These are phyloP conservation scores for Brachypteracias leptosomus DNA, from an alignment of 2,113 vertebrate species.

Conservation along the genomic window DNA sequence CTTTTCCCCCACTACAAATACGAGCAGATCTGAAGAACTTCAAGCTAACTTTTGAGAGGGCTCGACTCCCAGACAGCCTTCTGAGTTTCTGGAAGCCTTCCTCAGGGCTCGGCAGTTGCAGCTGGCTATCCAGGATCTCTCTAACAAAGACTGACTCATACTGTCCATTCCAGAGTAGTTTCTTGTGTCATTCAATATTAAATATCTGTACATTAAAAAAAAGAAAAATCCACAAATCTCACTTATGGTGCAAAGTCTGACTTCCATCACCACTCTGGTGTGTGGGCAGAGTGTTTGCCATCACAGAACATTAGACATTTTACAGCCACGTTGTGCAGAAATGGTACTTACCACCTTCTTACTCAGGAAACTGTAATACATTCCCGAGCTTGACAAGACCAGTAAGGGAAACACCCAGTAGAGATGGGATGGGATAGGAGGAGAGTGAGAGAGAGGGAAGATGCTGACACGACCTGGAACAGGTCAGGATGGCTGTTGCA, in stretches of 20 bases:
- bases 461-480: background rate
- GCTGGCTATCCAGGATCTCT: background rate
- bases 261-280: background rate
- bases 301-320: constrained; percentile 40
- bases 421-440: background rate
- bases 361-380: background rate
- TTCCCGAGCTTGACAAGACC: background rate
- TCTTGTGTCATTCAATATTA: background rate
- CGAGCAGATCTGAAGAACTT: background rate
- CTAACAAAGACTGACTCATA: background rate
- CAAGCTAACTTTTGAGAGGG: background rate
- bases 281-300: constrained; percentile 44
- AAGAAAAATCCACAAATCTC: background rate
- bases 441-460: accelerated
- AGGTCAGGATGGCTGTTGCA: background rate
- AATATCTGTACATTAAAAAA: background rate
- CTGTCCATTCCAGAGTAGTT: background rate
- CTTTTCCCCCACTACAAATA: background rate
- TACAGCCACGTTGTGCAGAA: background rate
- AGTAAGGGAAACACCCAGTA: background rate
- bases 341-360: background rate
- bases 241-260: constrained; percentile 27
- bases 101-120: background rate
- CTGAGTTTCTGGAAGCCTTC: background rate
- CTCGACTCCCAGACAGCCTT: background rate